Evolutionary conservation across 2,888 invertebrate species (phyloP), one percentile per base, ranked within the genome.

Genomic region (Apamea epomidion): DNA sequence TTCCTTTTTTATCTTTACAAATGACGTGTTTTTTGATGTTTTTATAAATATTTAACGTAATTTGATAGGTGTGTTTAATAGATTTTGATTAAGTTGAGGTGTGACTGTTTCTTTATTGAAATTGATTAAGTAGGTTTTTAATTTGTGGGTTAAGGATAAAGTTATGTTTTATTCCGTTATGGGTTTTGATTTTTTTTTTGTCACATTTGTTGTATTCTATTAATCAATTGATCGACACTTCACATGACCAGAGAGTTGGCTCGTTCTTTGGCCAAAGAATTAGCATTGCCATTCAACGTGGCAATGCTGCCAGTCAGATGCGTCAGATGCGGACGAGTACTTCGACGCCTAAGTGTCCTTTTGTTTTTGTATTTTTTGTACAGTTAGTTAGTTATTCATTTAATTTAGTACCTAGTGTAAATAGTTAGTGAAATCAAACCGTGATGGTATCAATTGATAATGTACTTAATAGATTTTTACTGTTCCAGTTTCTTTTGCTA

Each of bases 1-100:
- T 93, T 91, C 91, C 90, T 91, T 90, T 90, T 90, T 90, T 90
- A 88, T 89, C 86, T 89, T 88, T 84, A 89, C 85, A 89, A 90
- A 86, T 88, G 83, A 85, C 84, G 85, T 78, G 83, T 68, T 82
- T 84, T 85, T 82, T 85, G 72, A 83, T 87, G 82, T 83, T 87
- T 90, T 88, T 85, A 82, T 88, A 87, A 89, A 87, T 88, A 83
- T 90, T 88, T 83, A 72, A 81, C 78, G 85, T 89, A 86, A 88
- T 91, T 87, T 89, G 87, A 89, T 89, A 89, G 83, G 84, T 78
- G 74, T 79, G 87, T 87, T 89, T 90, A 87, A 87, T 90, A 79
- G 78, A 87, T 73, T 82, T 84, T 71, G 80, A 90, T 87, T 89
- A 82, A 83, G 85, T 75, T 81, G 48, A 74, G 82, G 76, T 81